Base-by-base conservation (phyloP, 2,113 vertebrate species). In the Nibea coibor region DNA sequence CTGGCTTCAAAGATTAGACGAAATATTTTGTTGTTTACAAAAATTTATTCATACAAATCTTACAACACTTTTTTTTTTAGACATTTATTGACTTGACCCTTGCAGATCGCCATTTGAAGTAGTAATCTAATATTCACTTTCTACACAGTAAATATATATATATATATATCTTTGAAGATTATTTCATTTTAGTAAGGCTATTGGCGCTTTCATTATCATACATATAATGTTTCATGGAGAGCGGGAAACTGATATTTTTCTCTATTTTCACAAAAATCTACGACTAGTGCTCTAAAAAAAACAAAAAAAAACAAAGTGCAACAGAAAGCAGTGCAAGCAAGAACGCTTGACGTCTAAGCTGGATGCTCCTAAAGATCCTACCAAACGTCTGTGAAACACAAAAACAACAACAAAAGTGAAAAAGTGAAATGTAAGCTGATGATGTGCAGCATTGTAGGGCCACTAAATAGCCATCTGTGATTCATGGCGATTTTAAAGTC, bases 1-100 rank as follows among this genome's bases (percentile, higher is more conserved):
- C 62, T 69, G 26, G 92, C 91, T 95, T 94, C 96, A 98, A 98
- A 96, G 96, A 98, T 95, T 97, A 97, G 96, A 97, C 97, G 56
- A 95, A 96, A 71, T 94, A 95, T 94, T 95, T 94, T 95, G 94
- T 98, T 98, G 97, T 97, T 98, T 99, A 98, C 95, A 98, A 99
- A 99, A 99, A 97, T 99, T 98, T 98, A 99, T 99, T 99, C 95
- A 98, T 98, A 97, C 96, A 99, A 99, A 98, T 96, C 95, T 97
- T 98, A 98, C 97, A 98, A 93, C 96, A 97, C 96, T 80, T 89
- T 96, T 93, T 95, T 92, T 91, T 96, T 96, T 95, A 91, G 95
- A 97, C 97, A 98, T 95, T 97, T 96, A 96, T 97, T 96, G 96
- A 96, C 96, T 95, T 91, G 81, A 92, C 80, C 93, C 95, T 96